Percentiles rank a stretch among this genome's conserved stretches.
phyloP scores from a whole-genome alignment of 2,888 invertebrate species.

The Tetragnatha montana region DNA sequence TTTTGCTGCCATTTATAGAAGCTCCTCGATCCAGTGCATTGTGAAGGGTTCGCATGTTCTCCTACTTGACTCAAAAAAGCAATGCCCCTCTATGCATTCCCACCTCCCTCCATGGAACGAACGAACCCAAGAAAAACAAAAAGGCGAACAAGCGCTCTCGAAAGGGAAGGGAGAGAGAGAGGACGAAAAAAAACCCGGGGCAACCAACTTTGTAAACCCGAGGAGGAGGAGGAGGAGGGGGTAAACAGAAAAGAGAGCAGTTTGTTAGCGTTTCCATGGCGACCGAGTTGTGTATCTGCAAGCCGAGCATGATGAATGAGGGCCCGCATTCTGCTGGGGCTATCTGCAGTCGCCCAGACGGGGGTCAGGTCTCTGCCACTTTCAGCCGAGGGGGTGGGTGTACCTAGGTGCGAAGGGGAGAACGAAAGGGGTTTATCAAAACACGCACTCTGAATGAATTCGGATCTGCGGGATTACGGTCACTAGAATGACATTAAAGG shows the following conservation, averaged over 20 bases:
- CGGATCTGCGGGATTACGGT: not conserved
- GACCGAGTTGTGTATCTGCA: conserved; percentile 70
- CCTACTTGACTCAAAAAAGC: no score
- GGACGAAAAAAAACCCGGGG: conserved; percentile 11
- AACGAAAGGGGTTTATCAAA: conserved; percentile 14
- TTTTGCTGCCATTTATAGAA: no score
- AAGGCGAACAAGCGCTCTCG: conserved; percentile 23
- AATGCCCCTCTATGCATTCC: no score
- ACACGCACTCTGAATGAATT: conserved; percentile 34
- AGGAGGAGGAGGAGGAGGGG: conserved; percentile 48
- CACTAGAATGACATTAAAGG: no score
- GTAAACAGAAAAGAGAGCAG: conserved; percentile 70
- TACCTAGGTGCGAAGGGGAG: conserved; percentile 10
- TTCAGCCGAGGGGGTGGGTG: conserved; percentile 57
- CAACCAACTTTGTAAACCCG: conserved; percentile 56
- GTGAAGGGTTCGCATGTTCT: no score
- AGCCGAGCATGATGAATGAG: conserved; percentile 71
- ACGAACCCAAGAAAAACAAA: conserved; percentile 30
- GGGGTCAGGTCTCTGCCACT: conserved; percentile 70
- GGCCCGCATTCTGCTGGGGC: conserved; percentile 59
- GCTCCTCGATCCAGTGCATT: no score
- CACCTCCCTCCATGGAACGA: not conserved
- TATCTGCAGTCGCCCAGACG: conserved; percentile 68
- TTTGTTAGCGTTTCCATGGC: conserved; percentile 71
- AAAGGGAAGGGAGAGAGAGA: conserved; percentile 25